Conservation (phyloP, 2,113 vertebrate species). For the Lasiurus borealis region DNA sequence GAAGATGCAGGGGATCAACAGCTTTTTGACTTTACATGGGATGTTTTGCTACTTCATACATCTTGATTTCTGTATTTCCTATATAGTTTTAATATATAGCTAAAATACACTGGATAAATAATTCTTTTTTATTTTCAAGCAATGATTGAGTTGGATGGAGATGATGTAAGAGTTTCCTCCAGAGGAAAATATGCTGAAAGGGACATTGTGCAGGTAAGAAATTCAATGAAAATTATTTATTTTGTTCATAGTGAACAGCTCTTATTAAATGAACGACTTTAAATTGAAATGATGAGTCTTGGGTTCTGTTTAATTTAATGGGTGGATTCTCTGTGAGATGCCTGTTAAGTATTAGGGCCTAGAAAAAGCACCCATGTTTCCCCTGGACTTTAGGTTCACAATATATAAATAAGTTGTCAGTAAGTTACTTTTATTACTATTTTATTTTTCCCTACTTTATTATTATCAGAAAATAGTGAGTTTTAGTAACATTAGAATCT, state of each 20-base stretch:
- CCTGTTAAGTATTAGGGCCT: background rate
- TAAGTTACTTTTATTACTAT: background rate
- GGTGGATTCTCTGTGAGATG: background rate
- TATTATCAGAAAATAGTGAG: background rate
- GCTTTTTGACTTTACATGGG: background rate
- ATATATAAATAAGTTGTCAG: background rate
- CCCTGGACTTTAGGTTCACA: background rate
- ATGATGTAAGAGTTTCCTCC: constrained; percentile 97
- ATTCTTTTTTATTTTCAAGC: constrained; percentile 86
- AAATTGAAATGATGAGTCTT: background rate
- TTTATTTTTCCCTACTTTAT: background rate
- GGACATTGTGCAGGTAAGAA: constrained; percentile 97
- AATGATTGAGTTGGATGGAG: constrained; percentile 97
- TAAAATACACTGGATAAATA: background rate
- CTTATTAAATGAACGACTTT: background rate
- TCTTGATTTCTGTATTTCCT: background rate
- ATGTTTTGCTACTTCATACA: background rate
- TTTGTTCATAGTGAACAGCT: background rate
- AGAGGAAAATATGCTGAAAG: constrained; percentile 96
- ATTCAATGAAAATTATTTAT: constrained; percentile 7
- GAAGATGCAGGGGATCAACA: background rate
- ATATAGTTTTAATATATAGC: background rate
- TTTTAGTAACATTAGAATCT: background rate
- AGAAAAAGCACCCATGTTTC: background rate
- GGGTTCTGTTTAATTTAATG: background rate